Conservation (phyloP, 2,888 invertebrate genomes). For the Branchipolynoe longqiensis region DNA sequence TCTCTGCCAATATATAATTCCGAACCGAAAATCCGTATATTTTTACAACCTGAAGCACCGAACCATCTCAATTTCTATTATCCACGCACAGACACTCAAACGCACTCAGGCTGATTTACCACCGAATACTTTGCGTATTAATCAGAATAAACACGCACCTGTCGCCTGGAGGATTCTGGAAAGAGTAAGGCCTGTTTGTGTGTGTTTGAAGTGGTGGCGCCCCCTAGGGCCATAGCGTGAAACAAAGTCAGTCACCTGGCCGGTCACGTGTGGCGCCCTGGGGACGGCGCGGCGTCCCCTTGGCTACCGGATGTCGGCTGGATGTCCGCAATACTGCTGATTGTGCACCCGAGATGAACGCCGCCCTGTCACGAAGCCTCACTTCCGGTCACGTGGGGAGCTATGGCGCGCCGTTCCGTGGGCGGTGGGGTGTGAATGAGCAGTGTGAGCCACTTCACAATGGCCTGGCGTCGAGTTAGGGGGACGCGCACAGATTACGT, state of each 20-base stretch:
- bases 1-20: no score
- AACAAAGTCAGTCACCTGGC: slow-evolving; percentile 28
- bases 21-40: no score
- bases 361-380: neutral
- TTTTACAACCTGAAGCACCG: neutral
- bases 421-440: no score
- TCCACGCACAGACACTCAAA: neutral
- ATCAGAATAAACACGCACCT: neutral
- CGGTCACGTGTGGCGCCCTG: slow-evolving; percentile 29
- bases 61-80: neutral
- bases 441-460: no score
- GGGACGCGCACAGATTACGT: no score
- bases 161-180: neutral
- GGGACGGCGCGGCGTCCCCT: neutral
- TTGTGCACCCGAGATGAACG: neutral
- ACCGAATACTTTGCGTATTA: neutral
- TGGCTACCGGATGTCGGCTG: slow-evolving; percentile 1
- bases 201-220: slow-evolving; percentile 29
- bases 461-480: no score
- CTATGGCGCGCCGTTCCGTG: neutral
- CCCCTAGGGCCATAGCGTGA: neutral
- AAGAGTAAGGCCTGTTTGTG: neutral
- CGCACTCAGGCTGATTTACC: neutral
- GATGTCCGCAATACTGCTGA: slow-evolving; percentile 15
- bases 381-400: slow-evolving; percentile 4